Evolutionary conservation across 2,797 vertebrate genomes (phyloP), one percentile per base, ranked within the genome.

Genomic region (Halcyon leucocephala): DNA sequence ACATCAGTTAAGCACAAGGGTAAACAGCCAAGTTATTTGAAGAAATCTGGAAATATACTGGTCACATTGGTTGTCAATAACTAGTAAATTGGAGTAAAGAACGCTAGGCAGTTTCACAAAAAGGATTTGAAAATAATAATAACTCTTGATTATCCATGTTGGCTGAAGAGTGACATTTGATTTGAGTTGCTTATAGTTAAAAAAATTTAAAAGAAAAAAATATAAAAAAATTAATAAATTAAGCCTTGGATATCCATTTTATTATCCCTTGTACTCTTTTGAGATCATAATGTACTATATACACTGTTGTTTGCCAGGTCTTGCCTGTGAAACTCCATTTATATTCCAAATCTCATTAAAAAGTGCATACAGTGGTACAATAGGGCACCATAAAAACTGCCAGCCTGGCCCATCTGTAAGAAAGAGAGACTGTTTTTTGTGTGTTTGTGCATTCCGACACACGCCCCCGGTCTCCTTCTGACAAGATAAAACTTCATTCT

Each of bases 301-400:
- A 35, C 28, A n/a, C 29, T 64, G 29, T 6, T 74, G 67, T 81
- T 78, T 89, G 94, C 74, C 93, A 93, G 90, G 71, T 86, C 82
- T 70, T 74, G 66, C 77, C 86, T 73, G 69, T 60, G 88, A 90
- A 93, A 81, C 64, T 49, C 67, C 41, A 86, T 94, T 84, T 93
- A 67, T 90, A 91, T 74, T 92, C 72, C 90, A 92, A 86, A 93
- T 86, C 69, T 84, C 78, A 87, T 93, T 95, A 80, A 74, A 79
- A 95, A 84, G 48, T 35, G 46, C 78, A 87, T 29, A 33, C 31
- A 70, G 49, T 69, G 90, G 72, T 79, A 81, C 55, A 90, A 65
- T 25, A 92, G 64, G 61, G 46, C 61, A 65, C 44, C 52, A 55
- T 11, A 67, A 79, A 86, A 89, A 33, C 46, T 79, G 46, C 31